Percentiles rank a stretch among this genome's conserved stretches.
These are phyloP conservation scores for Manis javanica DNA, from an alignment of 2,797 vertebrate species.

Conservation along the genomic window DNA sequence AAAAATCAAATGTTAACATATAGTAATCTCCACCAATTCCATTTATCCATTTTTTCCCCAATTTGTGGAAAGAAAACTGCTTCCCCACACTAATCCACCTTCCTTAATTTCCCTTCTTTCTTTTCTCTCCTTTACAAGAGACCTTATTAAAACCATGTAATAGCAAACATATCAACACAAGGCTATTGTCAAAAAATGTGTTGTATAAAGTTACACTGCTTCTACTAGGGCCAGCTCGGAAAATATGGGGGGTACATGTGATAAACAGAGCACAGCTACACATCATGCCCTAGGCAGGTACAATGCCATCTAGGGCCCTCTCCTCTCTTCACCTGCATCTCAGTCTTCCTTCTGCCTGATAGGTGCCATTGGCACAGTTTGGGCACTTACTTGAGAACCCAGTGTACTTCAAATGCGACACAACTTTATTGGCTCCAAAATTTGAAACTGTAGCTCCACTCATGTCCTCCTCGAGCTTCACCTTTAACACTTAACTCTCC, in stretches of 20 bases:
- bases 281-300: background rate
- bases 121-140: background rate
- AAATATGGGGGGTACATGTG: background rate
- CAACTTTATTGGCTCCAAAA: background rate
- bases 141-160: background rate
- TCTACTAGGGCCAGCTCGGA: background rate
- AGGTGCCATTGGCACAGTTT: no score
- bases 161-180: background rate
- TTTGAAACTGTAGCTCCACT: background rate
- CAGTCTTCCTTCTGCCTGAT: background rate
- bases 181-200: background rate
- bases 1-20: slow-evolving; percentile 31
- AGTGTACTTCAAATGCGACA: background rate
- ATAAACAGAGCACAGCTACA: background rate
- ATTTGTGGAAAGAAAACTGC: background rate
- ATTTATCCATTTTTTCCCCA: background rate
- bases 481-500: slow-evolving; percentile 10
- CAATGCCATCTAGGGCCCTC: background rate
- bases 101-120: background rate
- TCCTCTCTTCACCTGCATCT: background rate
- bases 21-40: background rate
- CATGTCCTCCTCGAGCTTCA: background rate
- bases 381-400: background rate
- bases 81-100: background rate
- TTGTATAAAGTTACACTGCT: background rate